Evolutionary conservation across 2,797 vertebrate genomes (phyloP).

Genomic region (Lindbergichthys nudifrons): DNA sequence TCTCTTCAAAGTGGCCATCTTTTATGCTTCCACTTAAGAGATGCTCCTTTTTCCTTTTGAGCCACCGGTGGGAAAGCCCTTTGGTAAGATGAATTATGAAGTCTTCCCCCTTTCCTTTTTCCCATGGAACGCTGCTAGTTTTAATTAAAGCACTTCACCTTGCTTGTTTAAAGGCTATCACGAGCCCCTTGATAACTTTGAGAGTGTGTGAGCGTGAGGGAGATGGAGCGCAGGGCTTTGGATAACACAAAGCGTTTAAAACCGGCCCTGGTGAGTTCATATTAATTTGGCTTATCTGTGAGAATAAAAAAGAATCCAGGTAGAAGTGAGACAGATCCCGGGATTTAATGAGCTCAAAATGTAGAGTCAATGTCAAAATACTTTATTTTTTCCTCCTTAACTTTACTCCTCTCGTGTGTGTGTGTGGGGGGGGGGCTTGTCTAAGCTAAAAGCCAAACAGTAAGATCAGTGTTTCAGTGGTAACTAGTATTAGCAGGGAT

Average conservation of each 20-base stretch:
- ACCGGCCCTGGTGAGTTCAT: constrained; percentile 85
- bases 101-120: constrained; percentile 72
- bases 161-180: constrained; percentile 90
- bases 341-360: constrained; percentile 88
- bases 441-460: constrained; percentile 85
- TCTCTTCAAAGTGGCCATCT: constrained; percentile 62
- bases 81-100: constrained; percentile 83
- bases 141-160: constrained; percentile 89
- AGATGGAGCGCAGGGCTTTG: constrained; percentile 83
- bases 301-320: constrained; percentile 79
- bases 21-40: constrained; percentile 69
- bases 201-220: constrained; percentile 64
- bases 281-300: constrained; percentile 89
- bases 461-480: constrained; percentile 86
- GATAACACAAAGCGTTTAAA: constrained; percentile 87
- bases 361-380: constrained; percentile 86
- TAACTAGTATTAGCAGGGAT: constrained; percentile 90
- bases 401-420: constrained; percentile 50
- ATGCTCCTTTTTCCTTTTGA: constrained; percentile 61
- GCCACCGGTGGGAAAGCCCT: constrained; percentile 68
- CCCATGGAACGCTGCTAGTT: constrained; percentile 81
- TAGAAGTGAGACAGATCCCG: constrained; percentile 85
- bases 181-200: constrained; percentile 84
- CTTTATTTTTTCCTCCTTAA: constrained; percentile 63
- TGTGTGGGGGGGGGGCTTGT: constrained; percentile 69